These are phyloP conservation scores for Hartigia nigra DNA, from an alignment of 2,888 invertebrate genomes.

Conservation along the genomic window DNA sequence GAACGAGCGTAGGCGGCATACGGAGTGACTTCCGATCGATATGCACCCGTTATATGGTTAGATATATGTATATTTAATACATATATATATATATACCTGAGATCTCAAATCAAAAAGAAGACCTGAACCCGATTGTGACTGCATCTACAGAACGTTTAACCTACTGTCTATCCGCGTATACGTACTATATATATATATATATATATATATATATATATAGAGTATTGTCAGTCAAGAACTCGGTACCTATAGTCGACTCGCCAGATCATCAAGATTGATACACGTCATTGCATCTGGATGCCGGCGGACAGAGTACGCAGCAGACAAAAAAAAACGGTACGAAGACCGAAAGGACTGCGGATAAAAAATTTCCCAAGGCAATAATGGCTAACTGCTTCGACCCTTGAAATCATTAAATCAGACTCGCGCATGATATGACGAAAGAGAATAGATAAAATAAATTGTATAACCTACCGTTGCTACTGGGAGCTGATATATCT, in stretches of 20 bases:
- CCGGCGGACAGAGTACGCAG: background rate
- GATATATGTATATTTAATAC: background rate
- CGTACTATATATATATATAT: too few relatives aligned
- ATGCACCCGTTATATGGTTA: conserved; percentile 2
- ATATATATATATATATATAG: too few relatives aligned
- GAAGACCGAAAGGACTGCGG: background rate
- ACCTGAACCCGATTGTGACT: background rate
- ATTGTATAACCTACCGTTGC: background rate
- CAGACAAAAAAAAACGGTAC: background rate
- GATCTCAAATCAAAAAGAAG: background rate
- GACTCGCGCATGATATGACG: background rate
- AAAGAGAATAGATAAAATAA: background rate
- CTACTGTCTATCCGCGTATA: background rate
- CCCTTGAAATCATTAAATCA: background rate
- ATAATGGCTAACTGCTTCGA: background rate
- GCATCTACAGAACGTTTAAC: background rate
- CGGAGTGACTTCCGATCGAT: conserved; percentile 26
- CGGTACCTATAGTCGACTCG: background rate
- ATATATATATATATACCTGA: background rate
- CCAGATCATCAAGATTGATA: background rate
- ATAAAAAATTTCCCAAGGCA: background rate
- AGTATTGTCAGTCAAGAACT: background rate
- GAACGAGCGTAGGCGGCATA: conserved; percentile 5
- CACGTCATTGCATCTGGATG: background rate
- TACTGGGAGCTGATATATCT: background rate